Evolutionary conservation across 2,797 vertebrate species (phyloP).

Genomic region (Tenualosa thibaudeaui): DNA sequence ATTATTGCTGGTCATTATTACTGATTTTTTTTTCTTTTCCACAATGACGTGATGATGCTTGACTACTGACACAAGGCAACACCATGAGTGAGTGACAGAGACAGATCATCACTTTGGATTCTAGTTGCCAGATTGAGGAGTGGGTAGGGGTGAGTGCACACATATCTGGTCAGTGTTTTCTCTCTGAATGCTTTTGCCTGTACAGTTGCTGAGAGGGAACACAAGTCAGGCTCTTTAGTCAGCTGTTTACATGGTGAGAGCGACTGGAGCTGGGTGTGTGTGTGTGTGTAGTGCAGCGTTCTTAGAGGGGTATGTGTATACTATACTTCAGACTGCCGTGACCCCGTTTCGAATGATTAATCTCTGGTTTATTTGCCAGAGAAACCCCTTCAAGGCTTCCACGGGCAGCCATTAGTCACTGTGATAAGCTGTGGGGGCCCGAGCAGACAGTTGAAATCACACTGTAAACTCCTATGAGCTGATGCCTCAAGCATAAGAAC

Average conservation of each 20-base stretch:
- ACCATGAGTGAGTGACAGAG: background rate
- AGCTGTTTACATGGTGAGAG: slow-evolving; percentile 4
- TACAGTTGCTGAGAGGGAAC: background rate
- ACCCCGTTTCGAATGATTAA: background rate
- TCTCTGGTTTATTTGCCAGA: slow-evolving; percentile 25
- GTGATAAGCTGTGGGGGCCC: slow-evolving; percentile 46
- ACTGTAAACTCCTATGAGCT: background rate
- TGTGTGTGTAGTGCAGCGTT: background rate
- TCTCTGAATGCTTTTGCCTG: background rate
- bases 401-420: background rate
- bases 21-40: background rate
- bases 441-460: background rate
- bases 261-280: background rate
- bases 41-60: background rate
- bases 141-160: background rate
- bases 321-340: background rate
- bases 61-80: background rate
- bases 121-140: background rate
- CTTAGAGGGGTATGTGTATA: background rate
- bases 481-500: background rate
- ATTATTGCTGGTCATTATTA: background rate
- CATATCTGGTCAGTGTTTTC: background rate
- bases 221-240: background rate
- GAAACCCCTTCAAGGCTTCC: background rate
- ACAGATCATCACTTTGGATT: background rate